Conservation (phyloP, 2,113 vertebrate genomes). For the Brachypteracias leptosomus region DNA sequence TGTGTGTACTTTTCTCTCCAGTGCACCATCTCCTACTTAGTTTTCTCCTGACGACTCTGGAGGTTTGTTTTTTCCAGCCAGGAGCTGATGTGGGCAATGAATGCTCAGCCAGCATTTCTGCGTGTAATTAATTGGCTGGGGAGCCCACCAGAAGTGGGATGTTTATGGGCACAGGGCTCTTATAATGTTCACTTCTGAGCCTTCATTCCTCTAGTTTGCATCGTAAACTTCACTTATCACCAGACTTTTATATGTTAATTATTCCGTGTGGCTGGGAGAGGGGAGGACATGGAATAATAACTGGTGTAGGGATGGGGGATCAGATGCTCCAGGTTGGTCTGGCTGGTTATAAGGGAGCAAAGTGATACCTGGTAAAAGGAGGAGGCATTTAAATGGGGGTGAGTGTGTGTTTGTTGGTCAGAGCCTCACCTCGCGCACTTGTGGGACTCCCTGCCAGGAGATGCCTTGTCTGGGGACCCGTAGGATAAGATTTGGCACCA, state of each 20-base stretch:
- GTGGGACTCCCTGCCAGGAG: neutral
- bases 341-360: neutral
- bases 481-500: constrained; percentile 27
- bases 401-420: neutral
- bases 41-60: neutral
- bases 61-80: constrained; percentile 53
- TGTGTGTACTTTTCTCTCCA: constrained; percentile 14
- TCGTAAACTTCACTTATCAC: constrained; percentile 66
- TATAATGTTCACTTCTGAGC: constrained; percentile 70
- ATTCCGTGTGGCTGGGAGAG: neutral
- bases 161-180: constrained; percentile 70
- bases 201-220: constrained; percentile 55
- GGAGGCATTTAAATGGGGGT: neutral
- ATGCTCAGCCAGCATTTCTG: constrained; percentile 51
- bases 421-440: accelerated
- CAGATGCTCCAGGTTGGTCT: neutral
- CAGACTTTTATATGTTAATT: constrained; percentile 69
- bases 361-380: accelerated
- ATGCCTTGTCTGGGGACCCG: neutral
- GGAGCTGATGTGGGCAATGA: constrained; percentile 43
- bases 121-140: constrained; percentile 58
- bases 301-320: neutral
- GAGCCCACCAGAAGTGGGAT: constrained; percentile 68
- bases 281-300: neutral
- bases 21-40: neutral